Evolutionary conservation across 1,140 invertebrate species (phyloP).

Genomic region (Saccostrea glomerata): DNA sequence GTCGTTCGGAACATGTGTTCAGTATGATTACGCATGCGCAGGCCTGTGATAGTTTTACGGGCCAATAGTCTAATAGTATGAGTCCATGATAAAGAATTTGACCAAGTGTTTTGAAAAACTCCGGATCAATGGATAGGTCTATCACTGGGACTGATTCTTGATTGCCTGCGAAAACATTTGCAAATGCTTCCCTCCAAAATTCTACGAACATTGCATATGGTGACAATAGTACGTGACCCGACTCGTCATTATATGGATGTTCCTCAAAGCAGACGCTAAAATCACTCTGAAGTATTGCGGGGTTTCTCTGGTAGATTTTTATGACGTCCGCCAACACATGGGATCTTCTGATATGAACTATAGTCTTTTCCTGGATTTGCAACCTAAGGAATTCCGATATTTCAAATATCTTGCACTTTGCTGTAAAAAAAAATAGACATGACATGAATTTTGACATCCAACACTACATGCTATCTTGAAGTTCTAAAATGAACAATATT

Average conservation of each 20-base stretch:
- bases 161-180: conserved; percentile 20
- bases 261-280: conserved; percentile 30
- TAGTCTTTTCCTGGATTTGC: conserved; percentile 18
- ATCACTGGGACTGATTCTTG: conserved; percentile 46
- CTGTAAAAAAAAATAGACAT: conserved; percentile 26
- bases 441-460: not conserved
- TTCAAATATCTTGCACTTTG: conserved; percentile 28
- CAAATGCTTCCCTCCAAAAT: conserved; percentile 42
- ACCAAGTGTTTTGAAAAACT: conserved; percentile 44
- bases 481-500: no score
- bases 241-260: not conserved
- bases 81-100: conserved; percentile 53
- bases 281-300: not conserved
- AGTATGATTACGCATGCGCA: conserved; percentile 48
- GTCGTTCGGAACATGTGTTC: conserved; percentile 47
- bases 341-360: conserved; percentile 34
- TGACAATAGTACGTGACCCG: not conserved
- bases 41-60: conserved; percentile 49
- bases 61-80: conserved; percentile 53
- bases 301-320: conserved; percentile 17
- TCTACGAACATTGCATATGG: conserved; percentile 23
- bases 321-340: conserved; percentile 25
- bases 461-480: no score
- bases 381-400: conserved; percentile 36
- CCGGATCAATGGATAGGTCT: conserved; percentile 40